A percentile compares a stretch with the other conserved stretches of the same genome.
These are phyloP conservation scores for Gymnopithys bicolor DNA, from an alignment of 2,797 vertebrate species.

Conservation along the genomic window DNA sequence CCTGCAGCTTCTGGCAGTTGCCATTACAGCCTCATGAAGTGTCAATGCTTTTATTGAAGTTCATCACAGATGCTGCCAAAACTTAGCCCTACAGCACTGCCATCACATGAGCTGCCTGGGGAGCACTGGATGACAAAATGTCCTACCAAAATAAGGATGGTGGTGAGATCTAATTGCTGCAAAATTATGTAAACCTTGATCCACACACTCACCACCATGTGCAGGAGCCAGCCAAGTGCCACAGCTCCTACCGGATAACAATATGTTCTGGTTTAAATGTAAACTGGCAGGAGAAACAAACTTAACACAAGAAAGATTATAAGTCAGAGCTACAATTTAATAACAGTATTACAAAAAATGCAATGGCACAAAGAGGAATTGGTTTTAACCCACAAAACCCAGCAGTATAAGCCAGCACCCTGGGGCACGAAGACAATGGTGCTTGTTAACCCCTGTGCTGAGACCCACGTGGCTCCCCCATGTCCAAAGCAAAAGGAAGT, in stretches of 20 bases:
- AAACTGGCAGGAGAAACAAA: no score
- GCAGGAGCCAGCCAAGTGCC: neutral
- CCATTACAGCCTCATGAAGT: neutral
- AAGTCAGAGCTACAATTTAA: no score
- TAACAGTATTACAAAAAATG: no score
- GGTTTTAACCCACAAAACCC: no score
- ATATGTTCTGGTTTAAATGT: no score
- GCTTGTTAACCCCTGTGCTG: no score
- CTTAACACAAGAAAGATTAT: no score
- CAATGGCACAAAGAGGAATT: no score
- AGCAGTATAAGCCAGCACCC: no score
- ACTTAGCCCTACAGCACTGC: neutral
- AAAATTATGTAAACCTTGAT: neutral
- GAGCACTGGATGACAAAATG: neutral
- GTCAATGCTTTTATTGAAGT: neutral
- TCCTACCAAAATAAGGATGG: neutral
- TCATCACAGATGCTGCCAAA: neutral
- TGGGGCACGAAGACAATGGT: no score
- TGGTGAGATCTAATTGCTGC: neutral
- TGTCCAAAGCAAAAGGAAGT: no score
- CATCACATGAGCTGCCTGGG: neutral
- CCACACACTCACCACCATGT: accelerated
- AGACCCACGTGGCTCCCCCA: no score
- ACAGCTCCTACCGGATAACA: neutral
- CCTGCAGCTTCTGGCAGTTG: neutral